Evolutionary conservation across 2,113 vertebrate genomes (phyloP).

Genomic region (Plecturocebus donacophilus): DNA sequence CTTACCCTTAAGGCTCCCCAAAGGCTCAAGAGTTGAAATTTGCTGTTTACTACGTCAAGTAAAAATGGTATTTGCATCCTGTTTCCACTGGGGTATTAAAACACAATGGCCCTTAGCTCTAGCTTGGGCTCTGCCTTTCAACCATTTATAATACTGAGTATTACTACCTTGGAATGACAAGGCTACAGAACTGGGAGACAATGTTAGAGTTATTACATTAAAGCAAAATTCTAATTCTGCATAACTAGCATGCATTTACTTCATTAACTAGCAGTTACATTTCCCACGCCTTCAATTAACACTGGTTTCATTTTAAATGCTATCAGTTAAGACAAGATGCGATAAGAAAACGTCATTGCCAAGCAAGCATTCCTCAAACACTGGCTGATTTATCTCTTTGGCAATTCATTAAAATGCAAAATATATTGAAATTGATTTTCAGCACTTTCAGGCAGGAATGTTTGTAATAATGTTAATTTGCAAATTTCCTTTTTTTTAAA

Average conservation of each 20-base stretch:
- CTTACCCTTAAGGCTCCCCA: not conserved
- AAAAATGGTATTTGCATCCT: constrained; percentile 11
- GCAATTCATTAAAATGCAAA: constrained; percentile 89
- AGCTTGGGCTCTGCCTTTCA: not conserved
- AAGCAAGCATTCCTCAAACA: constrained; percentile 81
- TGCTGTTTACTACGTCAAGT: not conserved
- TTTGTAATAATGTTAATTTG: constrained; percentile 89
- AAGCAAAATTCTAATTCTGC: constrained; percentile 57
- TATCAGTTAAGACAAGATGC: constrained; percentile 78
- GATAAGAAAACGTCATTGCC: constrained; percentile 82
- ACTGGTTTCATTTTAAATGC: constrained; percentile 80
- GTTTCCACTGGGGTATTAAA: not conserved
- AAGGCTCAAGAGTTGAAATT: not conserved
- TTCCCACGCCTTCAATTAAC: constrained; percentile 84
- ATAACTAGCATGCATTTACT: constrained; percentile 73
- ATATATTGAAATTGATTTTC: constrained; percentile 87
- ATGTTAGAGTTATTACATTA: constrained; percentile 25
- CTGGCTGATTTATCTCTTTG: constrained; percentile 84
- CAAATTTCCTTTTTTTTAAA: constrained; percentile 77
- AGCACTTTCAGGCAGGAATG: constrained; percentile 85
- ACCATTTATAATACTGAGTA: not conserved
- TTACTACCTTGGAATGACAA: not conserved
- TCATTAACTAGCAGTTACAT: constrained; percentile 81
- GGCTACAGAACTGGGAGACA: not conserved
- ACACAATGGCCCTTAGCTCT: not conserved